Conservation (phyloP, 2,888 invertebrate species). For the Cerceris ruficornis region DNA sequence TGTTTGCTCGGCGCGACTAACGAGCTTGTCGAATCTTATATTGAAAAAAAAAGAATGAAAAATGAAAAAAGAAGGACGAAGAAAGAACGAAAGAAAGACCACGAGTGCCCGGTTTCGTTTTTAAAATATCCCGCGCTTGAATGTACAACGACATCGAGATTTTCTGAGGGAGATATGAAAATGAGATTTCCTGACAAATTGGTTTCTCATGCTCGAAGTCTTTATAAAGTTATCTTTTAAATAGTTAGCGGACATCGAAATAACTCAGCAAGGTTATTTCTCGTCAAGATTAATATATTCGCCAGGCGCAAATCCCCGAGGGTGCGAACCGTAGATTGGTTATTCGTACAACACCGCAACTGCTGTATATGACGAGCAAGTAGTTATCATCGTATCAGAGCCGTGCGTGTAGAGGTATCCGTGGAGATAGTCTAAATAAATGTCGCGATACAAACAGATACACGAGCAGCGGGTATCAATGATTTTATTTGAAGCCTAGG, state of each 20-base stretch:
- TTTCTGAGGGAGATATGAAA: not conserved
- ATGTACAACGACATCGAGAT: too few species aligned
- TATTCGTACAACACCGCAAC: slow-evolving; percentile 22
- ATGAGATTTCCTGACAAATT: not conserved
- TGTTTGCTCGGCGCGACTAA: too few species aligned
- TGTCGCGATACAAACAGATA: slow-evolving; percentile 19
- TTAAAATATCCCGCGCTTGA: too few species aligned
- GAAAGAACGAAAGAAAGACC: too few species aligned
- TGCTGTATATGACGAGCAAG: slow-evolving; percentile 29
- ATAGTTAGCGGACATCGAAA: slow-evolving; percentile 65
- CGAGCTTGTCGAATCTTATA: too few species aligned
- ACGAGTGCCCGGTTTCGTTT: too few species aligned
- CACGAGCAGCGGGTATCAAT: slow-evolving; percentile 7
- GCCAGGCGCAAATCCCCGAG: slow-evolving; percentile 56
- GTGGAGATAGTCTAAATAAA: slow-evolving; percentile 38
- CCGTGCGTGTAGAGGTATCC: slow-evolving; percentile 2
- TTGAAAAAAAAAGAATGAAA: too few species aligned
- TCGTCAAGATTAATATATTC: slow-evolving; percentile 73
- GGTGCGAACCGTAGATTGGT: slow-evolving; percentile 68
- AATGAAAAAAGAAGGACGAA: too few species aligned
- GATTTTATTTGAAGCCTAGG: slow-evolving; percentile 39
- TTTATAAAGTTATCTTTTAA: slow-evolving; percentile 6
- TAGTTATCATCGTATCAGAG: slow-evolving; percentile 33
- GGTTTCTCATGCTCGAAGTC: not conserved
- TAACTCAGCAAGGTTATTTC: slow-evolving; percentile 70